Conservation (phyloP, 2,888 invertebrate genomes). For the Heliconius aoede region DNA sequence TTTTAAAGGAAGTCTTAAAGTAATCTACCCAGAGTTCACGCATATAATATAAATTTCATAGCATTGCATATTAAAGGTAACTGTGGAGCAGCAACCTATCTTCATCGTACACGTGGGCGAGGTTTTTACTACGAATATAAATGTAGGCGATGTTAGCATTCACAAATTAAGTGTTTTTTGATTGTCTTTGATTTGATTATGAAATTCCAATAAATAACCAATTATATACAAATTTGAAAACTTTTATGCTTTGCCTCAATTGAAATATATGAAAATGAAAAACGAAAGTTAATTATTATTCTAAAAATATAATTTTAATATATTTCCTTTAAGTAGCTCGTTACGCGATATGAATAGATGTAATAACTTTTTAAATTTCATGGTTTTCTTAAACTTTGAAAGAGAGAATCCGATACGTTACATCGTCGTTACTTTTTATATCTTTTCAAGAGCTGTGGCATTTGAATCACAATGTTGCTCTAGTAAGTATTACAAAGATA, state of each 20-base stretch:
- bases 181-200: conserved; percentile 47
- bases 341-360: too few species aligned
- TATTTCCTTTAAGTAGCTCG: too few species aligned
- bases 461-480: background rate
- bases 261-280: background rate
- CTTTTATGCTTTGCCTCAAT: background rate
- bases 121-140: conserved; percentile 4
- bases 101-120: conserved; percentile 33
- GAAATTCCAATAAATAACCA: background rate
- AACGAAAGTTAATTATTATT: background rate
- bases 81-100: background rate
- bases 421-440: background rate
- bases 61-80: background rate
- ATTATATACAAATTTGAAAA: background rate
- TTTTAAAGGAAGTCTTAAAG: background rate
- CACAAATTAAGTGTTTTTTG: conserved; percentile 55
- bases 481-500: background rate
- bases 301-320: too few species aligned
- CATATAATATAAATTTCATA: background rate
- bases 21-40: background rate
- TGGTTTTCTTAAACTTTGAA: too few species aligned
- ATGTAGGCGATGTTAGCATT: conserved; percentile 47
- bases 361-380: too few species aligned
- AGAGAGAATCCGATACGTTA: too few species aligned
- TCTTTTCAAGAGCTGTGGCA: background rate